Evolutionary conservation across 2,797 vertebrate genomes (phyloP), one percentile per base, ranked within the genome.

Genomic region (Scyliorhinus canicula): DNA sequence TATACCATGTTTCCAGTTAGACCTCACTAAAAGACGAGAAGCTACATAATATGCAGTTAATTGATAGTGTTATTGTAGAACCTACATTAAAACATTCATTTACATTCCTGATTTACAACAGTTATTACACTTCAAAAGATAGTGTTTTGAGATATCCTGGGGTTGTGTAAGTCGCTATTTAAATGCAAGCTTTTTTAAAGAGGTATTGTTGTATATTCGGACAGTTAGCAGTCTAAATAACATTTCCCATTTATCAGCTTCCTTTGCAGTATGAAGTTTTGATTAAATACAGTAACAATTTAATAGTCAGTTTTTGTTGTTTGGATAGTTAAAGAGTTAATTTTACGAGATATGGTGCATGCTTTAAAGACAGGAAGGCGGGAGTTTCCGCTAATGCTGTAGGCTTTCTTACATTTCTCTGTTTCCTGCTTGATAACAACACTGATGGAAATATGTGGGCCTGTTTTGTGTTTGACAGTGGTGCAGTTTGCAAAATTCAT

Each of bases 361-460:
- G 5, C 5, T 55, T n/a, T 57, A 60, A 57, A 90, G 86, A n/a
- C 86, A 90, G 86, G 63, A 93, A 93, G 40, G 26, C 65, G 24
- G 60, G 63, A 93, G 63, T 71, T 93, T 93, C 65, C 63, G 24
- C 40, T 47, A 69, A 67, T 69, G 63, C 21, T 93, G n/a, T 26
- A 90, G 52, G 86, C 35, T 90, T 69, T 93, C 91, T 67, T 93
- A 40, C 35, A 28, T 77, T 50, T 35, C 50, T 47, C 28, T 24
- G 50, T 95, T 95, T 93, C 40, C 91, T 69, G 63, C 40, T 40
- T 31, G 40, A 93, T 28, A 50, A 71, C 55, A 90, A 90, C 60
- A 93, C 47, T 50, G 91, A 67, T 93, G 47, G 63, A 71, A 69
- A 93, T 93, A 28, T 28, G 24, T 63, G 63, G 19, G n/a, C 44